Evolutionary conservation across 2,113 vertebrate species (phyloP), one percentile per base, ranked within the genome.

Genomic region (Hemiprocne comata): DNA sequence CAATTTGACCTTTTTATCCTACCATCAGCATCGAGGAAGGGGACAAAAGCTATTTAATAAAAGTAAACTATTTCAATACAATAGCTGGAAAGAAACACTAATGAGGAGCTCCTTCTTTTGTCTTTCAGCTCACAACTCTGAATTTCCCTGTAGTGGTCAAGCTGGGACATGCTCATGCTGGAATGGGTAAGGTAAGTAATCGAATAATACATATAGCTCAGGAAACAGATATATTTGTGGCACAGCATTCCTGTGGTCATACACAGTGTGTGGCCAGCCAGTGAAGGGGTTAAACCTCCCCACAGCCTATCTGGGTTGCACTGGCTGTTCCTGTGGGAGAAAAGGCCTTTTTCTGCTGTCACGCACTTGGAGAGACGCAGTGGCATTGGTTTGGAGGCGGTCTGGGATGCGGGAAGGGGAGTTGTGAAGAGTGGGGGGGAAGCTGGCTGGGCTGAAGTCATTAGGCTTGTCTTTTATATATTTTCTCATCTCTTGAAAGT

Each of bases 101-200:
- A 97, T 19, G 5, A 85, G 73, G 48, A 86, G 13, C 33, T 89
- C 57, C 17, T 92, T 93, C 66, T 97, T 93, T 89, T 97, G 64
- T 97, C 95, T 97, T 98, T 85, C 98, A 99, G 99, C 87, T 99
- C 51, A 97, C 98, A 72, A 98, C 97, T 51, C 98, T 98, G 1
- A 97, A 97, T 66, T 99, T 99, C 84, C 99, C 99, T 1, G 98
- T 99, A 93, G 99, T 99, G 84, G 98, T 99, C 92, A 99, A 99
- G 97, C 98, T 99, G 97, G 99, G 99, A 60, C 99, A 99, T 40
- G 99, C 99, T 83, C 98, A 99, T 51, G 98, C 99, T 7, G 99
- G 99, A 93, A 99, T 99, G 99, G 99, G 99, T 74, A 99, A 99
- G 99, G 99, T 99, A 98, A 93, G 98, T 75, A 74, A 88, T 85